Evolutionary conservation across 2,888 invertebrate species (phyloP).

Genomic region (Netelia inedita): DNA sequence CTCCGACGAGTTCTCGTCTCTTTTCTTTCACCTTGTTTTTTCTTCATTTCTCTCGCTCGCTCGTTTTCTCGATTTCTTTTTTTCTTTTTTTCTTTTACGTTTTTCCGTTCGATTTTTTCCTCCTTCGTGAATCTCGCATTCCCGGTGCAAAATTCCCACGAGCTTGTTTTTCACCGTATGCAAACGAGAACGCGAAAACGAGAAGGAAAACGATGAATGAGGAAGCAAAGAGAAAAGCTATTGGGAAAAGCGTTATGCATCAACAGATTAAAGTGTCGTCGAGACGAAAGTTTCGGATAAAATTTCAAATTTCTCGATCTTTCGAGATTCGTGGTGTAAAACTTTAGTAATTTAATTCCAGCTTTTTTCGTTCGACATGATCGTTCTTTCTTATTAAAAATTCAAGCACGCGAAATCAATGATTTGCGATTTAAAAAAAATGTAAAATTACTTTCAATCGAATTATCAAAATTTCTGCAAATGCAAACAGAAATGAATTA

Average conservation of each 20-base stretch:
- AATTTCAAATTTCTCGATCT: neutral
- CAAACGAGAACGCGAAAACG: neutral
- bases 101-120: constrained; percentile 18
- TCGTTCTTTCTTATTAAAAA: neutral
- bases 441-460: neutral
- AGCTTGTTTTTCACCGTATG: constrained; percentile 18
- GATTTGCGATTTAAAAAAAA: neutral
- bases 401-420: neutral
- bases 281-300: neutral
- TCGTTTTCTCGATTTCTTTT: neutral
- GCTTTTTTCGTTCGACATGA: too few species aligned
- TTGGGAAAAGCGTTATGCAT: constrained; percentile 27
- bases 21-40: constrained; percentile 16
- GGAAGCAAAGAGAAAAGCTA: neutral
- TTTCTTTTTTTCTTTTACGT: too few species aligned
- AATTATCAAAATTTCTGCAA: too few species aligned
- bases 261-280: constrained; percentile 27
- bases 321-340: neutral
- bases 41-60: constrained; percentile 7
- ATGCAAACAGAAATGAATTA: too few species aligned
- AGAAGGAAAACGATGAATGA: constrained; percentile 16
- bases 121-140: constrained; percentile 17
- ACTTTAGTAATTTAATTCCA: too few species aligned
- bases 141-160: constrained; percentile 32
- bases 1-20: constrained; percentile 36